These are phyloP conservation scores for Protomyctophum bolini DNA, from an alignment of 2,113 vertebrate species.

Conservation along the genomic window DNA sequence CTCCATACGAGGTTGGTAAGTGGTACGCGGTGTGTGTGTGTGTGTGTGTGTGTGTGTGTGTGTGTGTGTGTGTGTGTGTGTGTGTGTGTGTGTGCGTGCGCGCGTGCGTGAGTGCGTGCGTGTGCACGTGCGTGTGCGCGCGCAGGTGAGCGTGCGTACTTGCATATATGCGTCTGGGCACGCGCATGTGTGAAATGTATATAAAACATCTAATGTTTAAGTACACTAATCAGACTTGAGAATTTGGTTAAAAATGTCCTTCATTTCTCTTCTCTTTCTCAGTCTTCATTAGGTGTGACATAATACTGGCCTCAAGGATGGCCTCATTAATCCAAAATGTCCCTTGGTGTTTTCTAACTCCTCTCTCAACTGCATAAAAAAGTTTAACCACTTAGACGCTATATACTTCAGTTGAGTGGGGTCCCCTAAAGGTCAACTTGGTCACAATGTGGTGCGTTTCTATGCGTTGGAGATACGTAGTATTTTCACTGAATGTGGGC, in stretches of 20 bases:
- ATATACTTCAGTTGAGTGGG: too few relatives aligned
- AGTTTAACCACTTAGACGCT: conserved; percentile 35
- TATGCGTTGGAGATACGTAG: too few relatives aligned
- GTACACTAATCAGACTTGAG: neutral
- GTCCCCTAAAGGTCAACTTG: too few relatives aligned
- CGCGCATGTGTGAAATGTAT: too few relatives aligned
- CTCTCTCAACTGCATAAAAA: conserved; percentile 70
- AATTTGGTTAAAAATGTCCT: conserved; percentile 45
- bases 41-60: neutral
- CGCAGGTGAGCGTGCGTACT: too few relatives aligned
- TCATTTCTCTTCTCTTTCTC: conserved; percentile 45
- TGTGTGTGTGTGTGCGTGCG: neutral
- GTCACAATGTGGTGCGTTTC: too few relatives aligned
- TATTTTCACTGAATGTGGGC: too few relatives aligned
- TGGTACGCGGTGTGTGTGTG: neutral
- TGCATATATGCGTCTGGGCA: too few relatives aligned
- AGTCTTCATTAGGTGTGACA: conserved; percentile 70
- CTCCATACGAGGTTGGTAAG: too few relatives aligned
- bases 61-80: conserved; percentile 1
- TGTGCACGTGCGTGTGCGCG: neutral
- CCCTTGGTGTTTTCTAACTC: conserved; percentile 64
- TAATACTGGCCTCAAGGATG: conserved; percentile 63
- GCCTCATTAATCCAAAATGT: conserved; percentile 71
- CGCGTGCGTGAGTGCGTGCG: neutral
- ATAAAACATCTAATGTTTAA: too few relatives aligned